Evolutionary conservation across 2,888 invertebrate species (phyloP), one percentile per base, ranked within the genome.

Genomic region (Drosophila siamana): DNA sequence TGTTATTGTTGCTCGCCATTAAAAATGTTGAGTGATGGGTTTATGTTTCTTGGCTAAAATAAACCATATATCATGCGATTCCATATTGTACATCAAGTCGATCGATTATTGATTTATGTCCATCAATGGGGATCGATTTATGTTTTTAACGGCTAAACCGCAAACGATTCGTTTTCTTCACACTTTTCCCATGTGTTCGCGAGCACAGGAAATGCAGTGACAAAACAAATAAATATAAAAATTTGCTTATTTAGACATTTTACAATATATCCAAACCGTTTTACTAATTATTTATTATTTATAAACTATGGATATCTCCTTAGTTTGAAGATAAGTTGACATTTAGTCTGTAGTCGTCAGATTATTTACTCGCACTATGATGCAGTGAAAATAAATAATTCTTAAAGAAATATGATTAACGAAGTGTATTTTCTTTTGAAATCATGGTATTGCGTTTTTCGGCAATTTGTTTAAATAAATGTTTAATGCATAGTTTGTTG

Each of bases 31-130:
- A 76, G 55, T 85, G 85, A 80, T 86, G 19, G 63, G 65, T 72
- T 81, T 75, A 86, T 76, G 78, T 64, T 61, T 71, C 65, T 55
- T n/a, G 67, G 40, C 51, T 48, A 73, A 80, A 83, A 85, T 65
- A 83, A 75, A 83, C 69, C 62, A 66, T 82, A 63, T 54, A 57
- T 85, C 78, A 82, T 67, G 50, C 55, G 61, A 19, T 41, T 41
- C 19, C 38, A 64, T 51, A 40, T 51, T 41, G 61, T 50, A 59
- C 56, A 76, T 52, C 63, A 69, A 65, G 48, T 67, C 64, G 5
- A 26, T 59, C 48, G 60, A 56, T 69, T 74, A 76, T 81, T 69
- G 82, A 74, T 64, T 68, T 68, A 68, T 69, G 63, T 50, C 59
- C 24, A 64, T 60, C 59, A 74, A 59, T 48, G 70, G 16, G 36